Evolutionary conservation across 2,888 invertebrate genomes (phyloP), one percentile per base, ranked within the genome.

Genomic region (Polydrusus cervinus): DNA sequence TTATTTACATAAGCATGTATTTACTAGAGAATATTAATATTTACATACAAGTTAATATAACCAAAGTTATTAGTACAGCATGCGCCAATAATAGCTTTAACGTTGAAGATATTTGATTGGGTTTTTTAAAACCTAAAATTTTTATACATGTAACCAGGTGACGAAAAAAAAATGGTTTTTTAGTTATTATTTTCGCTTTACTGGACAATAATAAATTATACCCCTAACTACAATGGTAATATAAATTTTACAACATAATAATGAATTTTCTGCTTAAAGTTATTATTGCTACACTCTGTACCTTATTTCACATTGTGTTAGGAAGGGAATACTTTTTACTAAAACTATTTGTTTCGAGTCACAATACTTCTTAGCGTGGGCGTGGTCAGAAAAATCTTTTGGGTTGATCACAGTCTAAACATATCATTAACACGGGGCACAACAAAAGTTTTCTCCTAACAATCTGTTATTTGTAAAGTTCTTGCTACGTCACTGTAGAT

Each of bases 1-100:
- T 30, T 53, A 53, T 53, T 53, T 53, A 53, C 53, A 53, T 53
- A n/a, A 53, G 30, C 11, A n/a, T 25, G n/a, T n/a, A 53, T 30
- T 16, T 30, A 53, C 53, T 25, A 30, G 3, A 25, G 30, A n/a
- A 51, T 11, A 20, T 51, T 51, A 20, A 20, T 51, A 51, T 51
- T 16, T 51, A 51, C 51, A 51, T 18, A 51, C 20, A 47, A 51
- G 13, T 51, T 16, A 51, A 18, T 51, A 20, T 43, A n/a, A 43
- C n/a, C 43, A 43, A 43, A 43, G 43, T 34, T 10, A 10, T 34
- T 9, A 34, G 1, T 34, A 34, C 34, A 34, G 34, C 5, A 34
- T 34, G 7, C 7, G 34, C 1, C 7, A 34, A 34, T 8, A 34
- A 34, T 34, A 1, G 10, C 34, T 34, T 7, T 43, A 13, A 11